Percentiles rank a stretch among this genome's conserved stretches.
Evolutionary conservation across 2,797 vertebrate genomes (phyloP).

Genomic region (Gymnopithys bicolor): DNA sequence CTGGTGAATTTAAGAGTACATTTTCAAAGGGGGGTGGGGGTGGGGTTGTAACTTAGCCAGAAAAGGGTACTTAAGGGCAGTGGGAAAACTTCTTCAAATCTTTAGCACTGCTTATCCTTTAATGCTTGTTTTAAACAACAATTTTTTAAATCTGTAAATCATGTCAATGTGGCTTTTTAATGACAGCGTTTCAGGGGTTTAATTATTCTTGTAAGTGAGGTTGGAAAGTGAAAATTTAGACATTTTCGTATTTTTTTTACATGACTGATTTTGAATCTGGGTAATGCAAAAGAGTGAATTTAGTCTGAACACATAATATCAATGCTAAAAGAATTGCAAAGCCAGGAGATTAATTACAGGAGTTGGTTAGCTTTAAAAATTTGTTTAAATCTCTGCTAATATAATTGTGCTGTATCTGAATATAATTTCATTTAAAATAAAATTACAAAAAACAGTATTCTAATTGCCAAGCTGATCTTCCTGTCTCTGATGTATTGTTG

Average conservation of each 20-base stretch:
- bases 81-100: not conserved
- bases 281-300: not conserved
- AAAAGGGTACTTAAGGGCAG: not conserved
- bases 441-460: not conserved
- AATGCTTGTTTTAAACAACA: constrained; percentile 16
- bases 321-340: not conserved
- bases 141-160: not conserved
- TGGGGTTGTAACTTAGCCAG: not conserved
- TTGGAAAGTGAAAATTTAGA: not conserved
- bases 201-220: not conserved
- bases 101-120: not conserved
- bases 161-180: not conserved
- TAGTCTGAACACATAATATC: not conserved
- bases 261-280: not conserved
- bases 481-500: not conserved
- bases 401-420: not conserved
- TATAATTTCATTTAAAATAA: constrained; percentile 50
- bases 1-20: not conserved
- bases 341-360: not conserved
- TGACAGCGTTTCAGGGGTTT: not conserved
- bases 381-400: constrained; percentile 8
- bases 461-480: not conserved
- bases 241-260: constrained; percentile 21
- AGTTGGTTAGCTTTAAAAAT: not conserved
- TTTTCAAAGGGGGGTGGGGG: not conserved